Percentiles rank a stretch among this genome's conserved stretches.
Evolutionary conservation across 2,888 invertebrate species (phyloP).

Genomic region (Hemithea aestivaria): DNA sequence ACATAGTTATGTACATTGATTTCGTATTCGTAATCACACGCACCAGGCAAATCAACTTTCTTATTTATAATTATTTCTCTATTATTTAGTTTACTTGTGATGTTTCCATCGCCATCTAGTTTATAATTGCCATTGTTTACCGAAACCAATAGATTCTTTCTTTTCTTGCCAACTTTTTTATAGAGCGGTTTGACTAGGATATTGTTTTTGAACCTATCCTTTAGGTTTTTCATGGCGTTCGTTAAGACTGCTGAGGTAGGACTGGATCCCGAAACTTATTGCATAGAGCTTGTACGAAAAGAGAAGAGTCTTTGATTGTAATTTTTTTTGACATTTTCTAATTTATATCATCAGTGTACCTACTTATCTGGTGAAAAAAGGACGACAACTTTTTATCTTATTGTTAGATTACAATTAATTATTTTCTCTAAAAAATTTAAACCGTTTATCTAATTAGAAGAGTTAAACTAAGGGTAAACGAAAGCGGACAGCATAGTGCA

Average conservation of each 20-base stretch:
- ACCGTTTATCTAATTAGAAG: too few relatives aligned
- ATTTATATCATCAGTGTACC: too few relatives aligned
- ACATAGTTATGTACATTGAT: conserved; percentile 11
- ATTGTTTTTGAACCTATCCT: conserved; percentile 52
- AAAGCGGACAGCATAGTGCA: too few relatives aligned
- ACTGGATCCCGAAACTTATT: conserved; percentile 25
- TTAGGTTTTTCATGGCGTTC: conserved; percentile 34
- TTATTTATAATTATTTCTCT: conserved; percentile 29
- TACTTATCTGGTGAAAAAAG: too few relatives aligned
- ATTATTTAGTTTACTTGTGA: conserved; percentile 38
- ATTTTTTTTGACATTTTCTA: too few relatives aligned
- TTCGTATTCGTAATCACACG: conserved; percentile 29
- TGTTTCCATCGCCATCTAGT: conserved; percentile 54
- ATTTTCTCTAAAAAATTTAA: too few relatives aligned
- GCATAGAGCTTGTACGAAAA: conserved; percentile 6
- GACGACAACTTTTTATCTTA: too few relatives aligned
- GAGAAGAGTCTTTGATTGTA: too few relatives aligned
- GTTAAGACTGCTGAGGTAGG: conserved; percentile 1
- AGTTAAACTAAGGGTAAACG: too few relatives aligned
- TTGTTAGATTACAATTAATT: too few relatives aligned
- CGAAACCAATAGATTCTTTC: conserved; percentile 31
- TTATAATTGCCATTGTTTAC: conserved; percentile 44
- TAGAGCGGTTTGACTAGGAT: conserved; percentile 63
- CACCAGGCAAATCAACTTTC: conserved; percentile 36
- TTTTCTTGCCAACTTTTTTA: conserved; percentile 47